Base-by-base conservation (phyloP, 92 coral and sea anemone genomes). In the Porites cylindrica region DNA sequence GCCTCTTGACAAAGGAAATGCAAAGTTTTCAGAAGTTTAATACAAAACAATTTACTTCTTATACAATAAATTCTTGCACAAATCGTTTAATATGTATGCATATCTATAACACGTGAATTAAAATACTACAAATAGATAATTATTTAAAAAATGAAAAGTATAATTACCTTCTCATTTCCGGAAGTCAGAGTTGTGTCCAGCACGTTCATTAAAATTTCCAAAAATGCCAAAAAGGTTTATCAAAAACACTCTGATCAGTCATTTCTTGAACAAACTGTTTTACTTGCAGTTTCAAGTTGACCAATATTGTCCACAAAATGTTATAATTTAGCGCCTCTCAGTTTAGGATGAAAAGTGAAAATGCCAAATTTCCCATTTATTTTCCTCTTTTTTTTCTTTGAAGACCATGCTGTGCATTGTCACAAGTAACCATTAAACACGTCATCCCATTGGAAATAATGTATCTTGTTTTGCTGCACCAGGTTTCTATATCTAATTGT, bases 11-110 rank as follows among this genome's bases (percentile, higher is more conserved):
- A 51, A 75, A 51, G 75, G 51, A 80, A 21, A 56, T 51, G 11
- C 67, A 51, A 80, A 47, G 7, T 62, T 6, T 52, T 63, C 16
- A 66, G 50, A 65, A 6, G 47, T 79, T 65, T 80, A 73, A 80
- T 80, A 51, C 84, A 51, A 79, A 80, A 80, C 61, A 65, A 67
- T 21, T 66, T 66, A 19, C 7, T 14, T 3, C 19, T 7, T 79
- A 19, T 54, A 19, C 32, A 47, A 19, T 21, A 64, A 17, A 66
- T 12, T 52, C 50, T 9, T 13, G 23, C 23, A 26, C 24, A 67
- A 19, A 67, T 19, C 72, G 26, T 67, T 67, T 21, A 19, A 67
- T 19, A 67, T 56, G 61, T 70, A 70, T 32, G 14, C 29, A 24
- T 32, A 78, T 38, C 82, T 62, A 58, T 4, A 14, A 21, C 4